Percentiles rank a stretch among this genome's conserved stretches.
Conservation (phyloP, 2,113 vertebrate species). For the Leuciscus idus region DNA sequence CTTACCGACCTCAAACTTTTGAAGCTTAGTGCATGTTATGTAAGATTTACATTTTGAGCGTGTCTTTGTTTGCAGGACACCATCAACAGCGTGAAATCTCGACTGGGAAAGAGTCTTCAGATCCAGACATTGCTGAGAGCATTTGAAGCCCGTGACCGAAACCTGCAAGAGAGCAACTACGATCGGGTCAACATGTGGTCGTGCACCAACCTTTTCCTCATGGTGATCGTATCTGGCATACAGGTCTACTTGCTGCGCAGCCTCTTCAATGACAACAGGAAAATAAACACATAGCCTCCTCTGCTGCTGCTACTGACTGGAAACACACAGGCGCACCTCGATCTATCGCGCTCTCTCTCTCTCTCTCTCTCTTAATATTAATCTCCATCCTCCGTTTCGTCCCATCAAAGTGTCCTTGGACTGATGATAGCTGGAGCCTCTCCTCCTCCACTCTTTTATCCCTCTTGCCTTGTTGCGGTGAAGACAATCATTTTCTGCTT, state of each 20-base stretch:
- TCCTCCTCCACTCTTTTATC: neutral
- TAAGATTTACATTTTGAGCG: neutral
- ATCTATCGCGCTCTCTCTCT: neutral
- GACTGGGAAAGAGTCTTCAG: slow-evolving; percentile 91
- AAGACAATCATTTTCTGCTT: slow-evolving; percentile 48
- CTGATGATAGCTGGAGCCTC: slow-evolving; percentile 16
- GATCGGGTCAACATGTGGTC: slow-evolving; percentile 96
- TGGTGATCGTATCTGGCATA: slow-evolving; percentile 87
- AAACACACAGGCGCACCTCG: slow-evolving; percentile 2
- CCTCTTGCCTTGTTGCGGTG: neutral
- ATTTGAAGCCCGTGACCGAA: slow-evolving; percentile 96
- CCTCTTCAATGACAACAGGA: slow-evolving; percentile 92
- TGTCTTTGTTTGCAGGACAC: slow-evolving; percentile 82
- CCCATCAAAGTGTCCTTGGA: slow-evolving; percentile 36
- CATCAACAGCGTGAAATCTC: slow-evolving; percentile 92
- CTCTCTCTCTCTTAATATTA: neutral
- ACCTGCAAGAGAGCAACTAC: slow-evolving; percentile 95
- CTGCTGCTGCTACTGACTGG: slow-evolving; percentile 7
- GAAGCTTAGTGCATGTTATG: neutral
- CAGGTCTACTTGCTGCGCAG: slow-evolving; percentile 94
- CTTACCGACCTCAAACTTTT: too few species aligned
- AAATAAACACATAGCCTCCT: slow-evolving; percentile 84
- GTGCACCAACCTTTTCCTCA: slow-evolving; percentile 83
- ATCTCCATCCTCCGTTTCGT: slow-evolving; percentile 20
- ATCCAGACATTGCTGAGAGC: slow-evolving; percentile 92